These are phyloP conservation scores for Elaphurus davidianus DNA, from an alignment of 2,113 vertebrate species.

Conservation along the genomic window DNA sequence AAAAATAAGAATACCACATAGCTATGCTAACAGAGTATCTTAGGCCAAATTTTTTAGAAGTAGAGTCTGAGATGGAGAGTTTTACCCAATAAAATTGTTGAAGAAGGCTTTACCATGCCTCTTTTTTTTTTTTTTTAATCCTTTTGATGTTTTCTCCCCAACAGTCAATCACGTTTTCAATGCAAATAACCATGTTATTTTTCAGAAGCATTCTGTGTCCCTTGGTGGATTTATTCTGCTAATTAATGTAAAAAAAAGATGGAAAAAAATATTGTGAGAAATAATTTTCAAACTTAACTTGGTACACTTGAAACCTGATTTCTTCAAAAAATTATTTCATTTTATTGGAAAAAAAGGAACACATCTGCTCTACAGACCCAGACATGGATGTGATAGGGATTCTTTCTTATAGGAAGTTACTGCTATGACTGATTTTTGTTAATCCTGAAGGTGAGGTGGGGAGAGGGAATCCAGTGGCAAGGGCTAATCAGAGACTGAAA, in stretches of 20 bases:
- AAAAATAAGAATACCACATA: not conserved
- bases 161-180: constrained; percentile 55
- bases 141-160: constrained; percentile 52
- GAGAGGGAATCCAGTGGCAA: constrained; percentile 11
- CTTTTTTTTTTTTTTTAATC: constrained; percentile 13
- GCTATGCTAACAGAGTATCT: not conserved
- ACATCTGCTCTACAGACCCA: not conserved
- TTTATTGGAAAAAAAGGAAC: constrained; percentile 45
- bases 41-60: not conserved
- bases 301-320: constrained; percentile 56
- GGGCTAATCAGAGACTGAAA: constrained; percentile 54
- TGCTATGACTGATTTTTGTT: constrained; percentile 3
- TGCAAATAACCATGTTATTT: constrained; percentile 71
- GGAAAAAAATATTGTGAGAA: constrained; percentile 69
- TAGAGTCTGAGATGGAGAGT: not conserved
- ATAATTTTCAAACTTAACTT: constrained; percentile 57
- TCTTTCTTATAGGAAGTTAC: constrained; percentile 60
- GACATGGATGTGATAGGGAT: constrained; percentile 39
- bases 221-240: constrained; percentile 49
- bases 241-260: constrained; percentile 52
- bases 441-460: not conserved
- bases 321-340: not conserved
- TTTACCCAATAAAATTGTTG: not conserved
- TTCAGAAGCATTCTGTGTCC: constrained; percentile 65
- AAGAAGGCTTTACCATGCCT: not conserved